Percentiles rank a stretch among this genome's conserved stretches.
Evolutionary conservation across 2,797 vertebrate species (phyloP).

Genomic region (Mus minutoides): DNA sequence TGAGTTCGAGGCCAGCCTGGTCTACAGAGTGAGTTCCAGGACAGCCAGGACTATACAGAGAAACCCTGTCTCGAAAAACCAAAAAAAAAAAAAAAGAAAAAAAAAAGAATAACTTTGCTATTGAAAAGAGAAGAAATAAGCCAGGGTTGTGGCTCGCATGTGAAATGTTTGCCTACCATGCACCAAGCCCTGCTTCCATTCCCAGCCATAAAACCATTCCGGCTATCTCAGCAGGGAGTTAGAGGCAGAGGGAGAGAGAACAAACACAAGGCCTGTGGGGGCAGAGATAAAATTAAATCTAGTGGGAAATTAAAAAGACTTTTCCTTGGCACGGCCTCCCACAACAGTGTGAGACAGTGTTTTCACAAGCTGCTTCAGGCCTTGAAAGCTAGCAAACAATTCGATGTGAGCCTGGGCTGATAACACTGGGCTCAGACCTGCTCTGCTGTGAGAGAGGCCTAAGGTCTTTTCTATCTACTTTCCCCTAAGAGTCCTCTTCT

Average conservation of each 20-base stretch:
- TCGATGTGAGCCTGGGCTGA: conserved; percentile 7
- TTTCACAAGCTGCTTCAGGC: conserved; percentile 55
- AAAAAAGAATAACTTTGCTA: conserved; percentile 38
- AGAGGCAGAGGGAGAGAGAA: neutral
- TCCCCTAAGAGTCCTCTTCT: neutral
- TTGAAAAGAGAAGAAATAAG: conserved; percentile 35
- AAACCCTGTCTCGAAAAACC: too few relatives aligned
- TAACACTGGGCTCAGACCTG: neutral
- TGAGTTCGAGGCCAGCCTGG: too few relatives aligned
- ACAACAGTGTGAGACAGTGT: conserved; percentile 37
- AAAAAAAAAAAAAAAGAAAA: too few relatives aligned
- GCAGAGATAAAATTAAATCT: conserved; percentile 63
- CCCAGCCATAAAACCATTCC: neutral
- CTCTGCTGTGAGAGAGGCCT: neutral
- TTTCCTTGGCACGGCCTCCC: neutral
- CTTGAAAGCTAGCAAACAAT: conserved; percentile 52
- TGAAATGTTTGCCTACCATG: neutral
- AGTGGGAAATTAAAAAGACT: conserved; percentile 62
- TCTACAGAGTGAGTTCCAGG: too few relatives aligned
- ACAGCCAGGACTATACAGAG: too few relatives aligned
- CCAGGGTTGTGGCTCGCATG: neutral
- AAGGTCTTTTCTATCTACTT: neutral
- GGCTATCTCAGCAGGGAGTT: neutral
- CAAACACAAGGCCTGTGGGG: neutral
- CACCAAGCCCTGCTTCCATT: neutral